phyloP scores from a whole-genome alignment of 2,888 invertebrate species.

The Argynnis bischoffii region DNA sequence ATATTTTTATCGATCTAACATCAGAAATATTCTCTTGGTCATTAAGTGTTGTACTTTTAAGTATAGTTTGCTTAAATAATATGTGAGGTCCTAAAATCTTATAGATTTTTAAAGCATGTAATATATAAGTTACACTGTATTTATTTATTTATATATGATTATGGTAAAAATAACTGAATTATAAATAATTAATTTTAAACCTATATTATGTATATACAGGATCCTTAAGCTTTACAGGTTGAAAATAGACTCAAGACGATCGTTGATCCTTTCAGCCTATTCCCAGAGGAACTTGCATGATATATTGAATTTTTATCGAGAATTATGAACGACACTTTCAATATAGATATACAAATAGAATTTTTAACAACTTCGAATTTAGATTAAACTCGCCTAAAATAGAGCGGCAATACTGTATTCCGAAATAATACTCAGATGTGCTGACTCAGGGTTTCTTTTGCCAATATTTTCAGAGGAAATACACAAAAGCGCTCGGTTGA shows the following conservation, averaged over 20 bases:
- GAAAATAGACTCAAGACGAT: slow-evolving; percentile 14
- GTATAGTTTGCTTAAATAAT: too few species aligned
- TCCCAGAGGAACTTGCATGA: slow-evolving; percentile 3
- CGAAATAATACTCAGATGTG: slow-evolving; percentile 3
- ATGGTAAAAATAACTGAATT: too few species aligned
- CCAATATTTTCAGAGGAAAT: slow-evolving; percentile 22
- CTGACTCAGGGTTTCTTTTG: slow-evolving; percentile 10
- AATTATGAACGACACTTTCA: not conserved
- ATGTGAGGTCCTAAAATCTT: too few species aligned
- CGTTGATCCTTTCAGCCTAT: not conserved
- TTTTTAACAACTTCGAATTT: not conserved
- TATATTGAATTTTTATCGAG: slow-evolving; percentile 17
- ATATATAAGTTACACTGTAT: too few species aligned
- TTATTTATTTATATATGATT: too few species aligned
- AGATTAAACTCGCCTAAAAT: not conserved
- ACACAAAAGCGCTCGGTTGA: slow-evolving; percentile 28
- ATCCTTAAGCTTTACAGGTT: not conserved
- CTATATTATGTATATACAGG: not conserved
- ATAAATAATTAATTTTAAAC: not conserved
- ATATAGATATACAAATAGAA: not conserved
- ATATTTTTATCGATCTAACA: too few species aligned
- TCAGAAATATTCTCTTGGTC: too few species aligned
- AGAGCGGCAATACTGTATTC: not conserved
- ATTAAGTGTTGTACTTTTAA: too few species aligned
- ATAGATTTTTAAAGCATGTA: too few species aligned